phyloP scores from a whole-genome alignment of 2,888 invertebrate genomes.

The Polydesmus complanatus region DNA sequence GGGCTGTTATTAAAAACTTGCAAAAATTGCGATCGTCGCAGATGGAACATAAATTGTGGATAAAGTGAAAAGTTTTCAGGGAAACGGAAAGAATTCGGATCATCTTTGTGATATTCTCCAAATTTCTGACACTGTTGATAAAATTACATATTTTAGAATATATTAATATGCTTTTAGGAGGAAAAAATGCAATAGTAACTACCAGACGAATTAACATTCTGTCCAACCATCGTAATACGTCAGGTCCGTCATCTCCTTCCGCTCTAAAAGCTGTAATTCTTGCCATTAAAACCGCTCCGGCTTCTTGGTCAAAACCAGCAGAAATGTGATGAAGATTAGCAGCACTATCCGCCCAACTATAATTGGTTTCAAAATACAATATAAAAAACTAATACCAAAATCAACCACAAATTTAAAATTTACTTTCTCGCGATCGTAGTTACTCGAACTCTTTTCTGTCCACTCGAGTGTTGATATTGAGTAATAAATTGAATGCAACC shows the following conservation, averaged over 20 bases:
- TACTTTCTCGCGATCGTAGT: constrained; percentile 94
- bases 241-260: constrained; percentile 79
- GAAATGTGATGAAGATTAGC: constrained; percentile 78
- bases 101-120: constrained; percentile 95
- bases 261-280: constrained; percentile 92
- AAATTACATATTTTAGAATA: constrained; percentile 2
- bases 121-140: constrained; percentile 87
- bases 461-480: constrained; percentile 94
- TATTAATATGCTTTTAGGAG: not conserved
- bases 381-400: constrained; percentile 14
- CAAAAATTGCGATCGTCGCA: constrained; percentile 93
- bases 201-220: constrained; percentile 92
- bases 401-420: constrained; percentile 20
- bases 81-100: constrained; percentile 88
- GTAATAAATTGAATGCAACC: constrained; percentile 97
- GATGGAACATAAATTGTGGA: constrained; percentile 99
- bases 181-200: constrained; percentile 19
- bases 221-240: constrained; percentile 97
- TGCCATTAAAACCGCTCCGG: constrained; percentile 93
- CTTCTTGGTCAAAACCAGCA: constrained; percentile 95
- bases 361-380: constrained; percentile 13
- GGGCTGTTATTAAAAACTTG: constrained; percentile 99
- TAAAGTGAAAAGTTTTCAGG: constrained; percentile 95
- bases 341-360: constrained; percentile 88
- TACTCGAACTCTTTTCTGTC: constrained; percentile 85